These are phyloP conservation scores for Philaenus spumarius DNA, from an alignment of 1,140 invertebrate genomes.

Conservation along the genomic window DNA sequence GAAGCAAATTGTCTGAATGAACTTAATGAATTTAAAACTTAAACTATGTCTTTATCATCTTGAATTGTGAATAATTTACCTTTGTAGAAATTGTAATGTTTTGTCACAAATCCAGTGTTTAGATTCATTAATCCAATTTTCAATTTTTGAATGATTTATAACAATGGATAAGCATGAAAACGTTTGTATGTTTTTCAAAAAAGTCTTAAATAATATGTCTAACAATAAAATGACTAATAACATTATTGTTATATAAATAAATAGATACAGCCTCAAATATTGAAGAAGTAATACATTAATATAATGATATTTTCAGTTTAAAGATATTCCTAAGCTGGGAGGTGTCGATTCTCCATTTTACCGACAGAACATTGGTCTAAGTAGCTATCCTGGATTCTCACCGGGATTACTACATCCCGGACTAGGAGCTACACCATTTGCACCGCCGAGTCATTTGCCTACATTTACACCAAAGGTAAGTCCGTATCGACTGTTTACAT, in stretches of 20 bases:
- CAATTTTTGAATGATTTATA: too few species aligned
- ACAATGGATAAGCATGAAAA: too few species aligned
- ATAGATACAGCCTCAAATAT: not conserved
- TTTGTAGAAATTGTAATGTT: too few species aligned
- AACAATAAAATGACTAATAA: not conserved
- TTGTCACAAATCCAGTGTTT: too few species aligned
- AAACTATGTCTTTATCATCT: too few species aligned
- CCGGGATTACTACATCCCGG: constrained; percentile 71
- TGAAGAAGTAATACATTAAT: not conserved
- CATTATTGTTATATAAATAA: not conserved
- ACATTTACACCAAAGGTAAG: constrained; percentile 87
- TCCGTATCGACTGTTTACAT: too few species aligned
- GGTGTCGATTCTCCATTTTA: constrained; percentile 68
- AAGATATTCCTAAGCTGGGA: constrained; percentile 80
- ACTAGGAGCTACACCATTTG: constrained; percentile 66
- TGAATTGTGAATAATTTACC: too few species aligned
- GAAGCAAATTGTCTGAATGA: too few species aligned
- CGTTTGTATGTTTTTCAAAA: not conserved
- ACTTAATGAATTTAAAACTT: too few species aligned
- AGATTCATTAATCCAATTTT: too few species aligned
- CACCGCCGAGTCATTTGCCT: constrained; percentile 66
- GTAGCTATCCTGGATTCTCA: constrained; percentile 71
- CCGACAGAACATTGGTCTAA: constrained; percentile 62
- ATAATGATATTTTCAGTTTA: constrained; percentile 66
- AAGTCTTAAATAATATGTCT: not conserved